Evolutionary conservation across 2,888 invertebrate genomes (phyloP), one percentile per base, ranked within the genome.

Genomic region (Zootermopsis nevadensis): DNA sequence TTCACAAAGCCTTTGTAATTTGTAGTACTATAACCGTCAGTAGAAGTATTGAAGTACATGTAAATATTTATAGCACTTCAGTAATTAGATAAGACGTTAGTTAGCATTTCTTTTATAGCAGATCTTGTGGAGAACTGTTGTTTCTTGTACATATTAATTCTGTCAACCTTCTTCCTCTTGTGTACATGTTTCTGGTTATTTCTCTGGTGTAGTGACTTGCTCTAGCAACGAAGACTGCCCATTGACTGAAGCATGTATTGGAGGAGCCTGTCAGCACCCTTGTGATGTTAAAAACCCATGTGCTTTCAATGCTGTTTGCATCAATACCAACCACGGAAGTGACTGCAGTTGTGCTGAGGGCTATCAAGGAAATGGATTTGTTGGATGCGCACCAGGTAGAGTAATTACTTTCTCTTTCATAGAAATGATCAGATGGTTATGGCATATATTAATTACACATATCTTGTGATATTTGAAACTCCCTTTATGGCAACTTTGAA

Each of bases 201-300:
- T 27, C 77, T 77, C 48, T 77, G 66, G 31, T 67, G 88, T 91
- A 96, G 96, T 94, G 91, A 94, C 94, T 93, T 98, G 98, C 93
- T 93, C 94, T 89, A 93, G 92, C 89, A 95, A 97, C 91, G 94
- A 94, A 89, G 97, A 97, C 88, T 98, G 98, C 90, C 93, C 93
- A 86, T 90, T 95, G 89, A 95, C 95, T 86, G 96, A 97, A 91
- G 96, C 95, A 89, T 98, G 97, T 91, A 94, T 97, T 90, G 94
- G 94, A 89, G 93, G 93, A 88, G 93, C 94, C 89, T 97, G 97
- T 89, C 95, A 95, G 90, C 94, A 94, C 90, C 97, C 97, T 76
- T 97, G 97, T 90, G 95, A 94, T 88, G 92, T 95, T 87, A 94
- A 94, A 88, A 95, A 96, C 88, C 97, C 97, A 82, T 97, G 97